phyloP scores from a whole-genome alignment of 2,797 vertebrate species.

The Erethizon dorsatum region DNA sequence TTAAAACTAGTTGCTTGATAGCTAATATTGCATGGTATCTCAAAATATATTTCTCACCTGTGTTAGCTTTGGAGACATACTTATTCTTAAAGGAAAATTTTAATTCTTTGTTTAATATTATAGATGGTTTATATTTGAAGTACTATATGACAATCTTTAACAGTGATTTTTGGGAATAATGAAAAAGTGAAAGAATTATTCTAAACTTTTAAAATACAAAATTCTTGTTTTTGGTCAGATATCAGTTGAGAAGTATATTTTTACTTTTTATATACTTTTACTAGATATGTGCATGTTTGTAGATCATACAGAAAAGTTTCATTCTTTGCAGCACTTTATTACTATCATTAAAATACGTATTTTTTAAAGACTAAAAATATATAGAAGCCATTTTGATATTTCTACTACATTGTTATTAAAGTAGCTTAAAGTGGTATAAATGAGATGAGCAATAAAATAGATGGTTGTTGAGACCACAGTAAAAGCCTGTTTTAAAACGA shows the following conservation, averaged over 20 bases:
- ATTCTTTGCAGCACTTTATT: slow-evolving; percentile 90
- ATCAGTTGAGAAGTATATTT: slow-evolving; percentile 89
- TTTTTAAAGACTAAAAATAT: slow-evolving; percentile 67
- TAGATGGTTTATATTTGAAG: slow-evolving; percentile 68
- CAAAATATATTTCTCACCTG: slow-evolving; percentile 89
- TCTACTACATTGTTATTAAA: slow-evolving; percentile 75
- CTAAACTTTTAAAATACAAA: slow-evolving; percentile 34
- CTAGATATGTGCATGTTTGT: slow-evolving; percentile 83
- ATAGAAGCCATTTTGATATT: slow-evolving; percentile 59
- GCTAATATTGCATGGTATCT: slow-evolving; percentile 87
- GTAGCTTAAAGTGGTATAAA: slow-evolving; percentile 75
- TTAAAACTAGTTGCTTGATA: slow-evolving; percentile 85
- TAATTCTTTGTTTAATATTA: slow-evolving; percentile 44
- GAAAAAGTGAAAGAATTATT: slow-evolving; percentile 64
- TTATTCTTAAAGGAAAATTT: slow-evolving; percentile 6
- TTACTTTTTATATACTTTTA: slow-evolving; percentile 73
- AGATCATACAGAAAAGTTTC: slow-evolving; percentile 85
- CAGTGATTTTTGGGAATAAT: slow-evolving; percentile 15
- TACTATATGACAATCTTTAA: slow-evolving; percentile 3
- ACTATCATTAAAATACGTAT: slow-evolving; percentile 78
- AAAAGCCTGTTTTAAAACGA: slow-evolving; percentile 70
- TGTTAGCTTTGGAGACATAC: slow-evolving; percentile 71
- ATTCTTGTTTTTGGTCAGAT: slow-evolving; percentile 60
- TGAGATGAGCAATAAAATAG: slow-evolving; percentile 72
- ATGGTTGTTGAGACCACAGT: slow-evolving; percentile 75